phyloP scores from a whole-genome alignment of 2,113 vertebrate species.

The Chloropsis hardwickii region DNA sequence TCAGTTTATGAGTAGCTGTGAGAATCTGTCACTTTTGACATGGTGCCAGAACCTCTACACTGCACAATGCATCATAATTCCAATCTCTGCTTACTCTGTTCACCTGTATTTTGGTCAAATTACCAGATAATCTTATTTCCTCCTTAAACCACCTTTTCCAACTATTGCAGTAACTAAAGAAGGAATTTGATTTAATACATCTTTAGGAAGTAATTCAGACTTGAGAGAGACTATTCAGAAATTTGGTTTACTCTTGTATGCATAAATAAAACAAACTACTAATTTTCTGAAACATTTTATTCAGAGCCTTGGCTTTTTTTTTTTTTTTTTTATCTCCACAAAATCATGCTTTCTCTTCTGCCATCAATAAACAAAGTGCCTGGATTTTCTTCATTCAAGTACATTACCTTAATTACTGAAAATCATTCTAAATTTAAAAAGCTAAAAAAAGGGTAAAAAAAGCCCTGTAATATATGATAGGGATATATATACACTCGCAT shows the following conservation, averaged over 20 bases:
- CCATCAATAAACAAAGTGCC: background rate
- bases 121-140: background rate
- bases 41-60: background rate
- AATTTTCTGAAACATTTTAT: background rate
- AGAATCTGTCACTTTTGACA: background rate
- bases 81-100: background rate
- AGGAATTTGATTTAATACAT: background rate
- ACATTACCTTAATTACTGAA: background rate
- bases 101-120: background rate
- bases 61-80: background rate
- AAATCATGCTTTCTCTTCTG: background rate
- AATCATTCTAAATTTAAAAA: background rate
- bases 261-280: background rate
- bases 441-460: accelerated
- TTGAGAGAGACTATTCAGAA: background rate
- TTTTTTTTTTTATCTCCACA: background rate
- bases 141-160: background rate
- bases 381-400: background rate
- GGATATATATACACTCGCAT: background rate
- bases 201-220: background rate
- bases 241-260: background rate
- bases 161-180: background rate
- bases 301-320: background rate
- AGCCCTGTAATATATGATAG: accelerated
- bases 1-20: background rate